Evolutionary conservation across 2,888 invertebrate species (phyloP).

Genomic region (Temnothorax ravouxi): DNA sequence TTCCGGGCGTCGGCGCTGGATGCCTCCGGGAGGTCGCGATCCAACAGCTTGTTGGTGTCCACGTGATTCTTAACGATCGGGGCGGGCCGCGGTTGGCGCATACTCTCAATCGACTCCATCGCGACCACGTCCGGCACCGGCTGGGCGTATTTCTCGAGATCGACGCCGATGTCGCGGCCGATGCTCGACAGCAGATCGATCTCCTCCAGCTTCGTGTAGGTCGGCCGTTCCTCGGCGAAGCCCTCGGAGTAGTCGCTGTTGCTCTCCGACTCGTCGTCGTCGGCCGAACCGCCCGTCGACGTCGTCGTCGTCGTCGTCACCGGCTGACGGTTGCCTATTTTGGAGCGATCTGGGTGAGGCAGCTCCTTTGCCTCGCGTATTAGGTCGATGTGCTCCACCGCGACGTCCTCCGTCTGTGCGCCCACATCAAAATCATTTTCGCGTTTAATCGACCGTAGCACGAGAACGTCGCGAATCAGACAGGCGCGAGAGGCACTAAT

Average conservation of each 20-base stretch:
- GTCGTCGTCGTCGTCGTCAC: conserved; percentile 36
- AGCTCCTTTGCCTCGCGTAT: conserved; percentile 83
- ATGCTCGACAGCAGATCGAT: conserved; percentile 85
- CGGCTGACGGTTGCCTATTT: conserved; percentile 76
- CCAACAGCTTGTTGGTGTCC: conserved; percentile 83
- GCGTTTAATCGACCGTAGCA: conserved; percentile 37
- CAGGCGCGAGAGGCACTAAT: not conserved
- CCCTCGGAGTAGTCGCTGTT: conserved; percentile 74
- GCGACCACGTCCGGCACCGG: conserved; percentile 85
- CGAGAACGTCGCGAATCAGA: not conserved
- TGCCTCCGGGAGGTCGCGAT: conserved; percentile 78
- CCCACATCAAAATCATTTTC: conserved; percentile 31
- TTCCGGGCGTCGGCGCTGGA: conserved; percentile 87
- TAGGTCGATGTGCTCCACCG: conserved; percentile 82
- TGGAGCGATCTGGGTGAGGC: conserved; percentile 74
- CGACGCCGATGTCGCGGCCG: conserved; percentile 82
- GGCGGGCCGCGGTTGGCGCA: conserved; percentile 62
- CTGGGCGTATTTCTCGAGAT: conserved; percentile 84
- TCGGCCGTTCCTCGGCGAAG: conserved; percentile 77
- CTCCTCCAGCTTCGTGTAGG: conserved; percentile 82
- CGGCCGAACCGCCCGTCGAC: conserved; percentile 67
- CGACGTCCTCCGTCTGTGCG: conserved; percentile 75
- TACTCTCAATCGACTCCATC: conserved; percentile 78
- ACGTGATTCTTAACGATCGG: conserved; percentile 60
- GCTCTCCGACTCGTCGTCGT: conserved; percentile 74